phyloP scores from a whole-genome alignment of 2,113 vertebrate species.

The Dascyllus trimaculatus region DNA sequence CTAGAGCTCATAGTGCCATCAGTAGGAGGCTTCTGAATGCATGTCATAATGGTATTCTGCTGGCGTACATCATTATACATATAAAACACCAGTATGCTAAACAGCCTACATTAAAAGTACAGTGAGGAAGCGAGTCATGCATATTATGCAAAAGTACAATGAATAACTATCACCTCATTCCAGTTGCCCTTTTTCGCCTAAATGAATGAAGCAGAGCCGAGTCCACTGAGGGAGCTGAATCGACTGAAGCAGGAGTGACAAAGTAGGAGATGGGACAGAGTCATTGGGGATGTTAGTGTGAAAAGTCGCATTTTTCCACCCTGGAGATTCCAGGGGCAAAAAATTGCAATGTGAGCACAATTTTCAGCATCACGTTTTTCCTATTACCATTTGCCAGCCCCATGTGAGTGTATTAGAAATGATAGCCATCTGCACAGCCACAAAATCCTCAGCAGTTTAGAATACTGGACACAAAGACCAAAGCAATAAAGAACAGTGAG shows the following conservation, averaged over 20 bases:
- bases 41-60: conserved; percentile 6
- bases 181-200: conserved; percentile 36
- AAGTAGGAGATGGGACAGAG: conserved; percentile 19
- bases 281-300: conserved; percentile 27
- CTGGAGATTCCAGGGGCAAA: not conserved
- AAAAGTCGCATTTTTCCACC: conserved; percentile 45
- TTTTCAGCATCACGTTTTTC: conserved; percentile 32
- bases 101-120: conserved; percentile 37
- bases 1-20: not conserved
- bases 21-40: not conserved
- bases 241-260: conserved; percentile 1
- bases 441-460: not conserved
- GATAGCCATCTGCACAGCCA: not conserved
- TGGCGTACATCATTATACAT: conserved; percentile 18
- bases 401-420: conserved; percentile 1
- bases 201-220: not conserved
- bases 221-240: not conserved
- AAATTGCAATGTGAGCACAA: conserved; percentile 10
- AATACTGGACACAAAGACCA: not conserved
- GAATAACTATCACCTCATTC: conserved; percentile 47
- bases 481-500: not conserved
- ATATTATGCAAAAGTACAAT: conserved; percentile 37
- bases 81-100: conserved; percentile 37
- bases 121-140: conserved; percentile 41
- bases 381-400: conserved; percentile 29